These are phyloP conservation scores for Aegithalos caudatus DNA, from an alignment of 2,113 vertebrate genomes.

Conservation along the genomic window DNA sequence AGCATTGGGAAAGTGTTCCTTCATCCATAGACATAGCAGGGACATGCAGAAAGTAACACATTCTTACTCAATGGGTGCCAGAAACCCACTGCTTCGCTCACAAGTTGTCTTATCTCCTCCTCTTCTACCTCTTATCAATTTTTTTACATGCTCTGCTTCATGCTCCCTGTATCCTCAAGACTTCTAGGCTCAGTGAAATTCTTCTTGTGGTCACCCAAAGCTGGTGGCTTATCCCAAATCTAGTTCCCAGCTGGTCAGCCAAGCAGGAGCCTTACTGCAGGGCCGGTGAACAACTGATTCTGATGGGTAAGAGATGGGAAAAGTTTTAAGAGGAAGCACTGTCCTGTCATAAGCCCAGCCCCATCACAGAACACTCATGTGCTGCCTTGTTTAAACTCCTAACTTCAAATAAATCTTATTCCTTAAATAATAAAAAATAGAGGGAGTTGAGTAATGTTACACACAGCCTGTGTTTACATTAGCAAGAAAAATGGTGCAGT, in stretches of 20 bases:
- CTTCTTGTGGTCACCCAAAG: not conserved
- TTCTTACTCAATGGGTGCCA: not conserved
- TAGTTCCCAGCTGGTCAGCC: not conserved
- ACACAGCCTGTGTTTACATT: not conserved
- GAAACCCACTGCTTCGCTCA: not conserved
- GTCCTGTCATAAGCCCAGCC: not conserved
- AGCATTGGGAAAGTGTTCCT: not conserved
- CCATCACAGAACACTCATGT: not conserved
- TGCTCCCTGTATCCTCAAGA: not conserved
- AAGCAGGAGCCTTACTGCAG: not conserved
- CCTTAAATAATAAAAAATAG: not conserved
- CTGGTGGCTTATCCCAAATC: not conserved
- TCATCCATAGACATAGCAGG: not conserved
- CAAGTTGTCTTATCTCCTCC: not conserved
- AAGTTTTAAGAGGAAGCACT: not conserved
- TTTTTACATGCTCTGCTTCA: not conserved
- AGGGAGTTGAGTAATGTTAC: not conserved
- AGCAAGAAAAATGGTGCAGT: not conserved
- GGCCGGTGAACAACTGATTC: not conserved
- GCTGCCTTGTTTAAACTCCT: not conserved
- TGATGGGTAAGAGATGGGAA: not conserved
- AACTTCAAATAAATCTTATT: not conserved
- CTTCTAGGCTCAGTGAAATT: not conserved
- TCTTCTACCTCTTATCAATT: not conserved
- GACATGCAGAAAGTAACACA: not conserved